phyloP scores from a whole-genome alignment of 2,113 vertebrate genomes.

The Plecotus auritus region DNA sequence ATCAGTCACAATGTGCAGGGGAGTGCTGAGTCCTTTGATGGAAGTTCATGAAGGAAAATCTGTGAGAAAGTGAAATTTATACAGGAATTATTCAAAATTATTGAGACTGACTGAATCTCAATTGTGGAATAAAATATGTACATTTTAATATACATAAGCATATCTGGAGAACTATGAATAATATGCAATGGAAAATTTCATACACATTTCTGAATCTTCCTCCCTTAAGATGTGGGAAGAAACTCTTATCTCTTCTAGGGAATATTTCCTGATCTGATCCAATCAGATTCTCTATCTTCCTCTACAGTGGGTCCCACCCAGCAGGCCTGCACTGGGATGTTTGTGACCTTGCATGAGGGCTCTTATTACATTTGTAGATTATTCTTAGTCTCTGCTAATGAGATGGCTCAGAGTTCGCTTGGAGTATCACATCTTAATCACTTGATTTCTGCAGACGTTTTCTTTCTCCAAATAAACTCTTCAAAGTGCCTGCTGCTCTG shows the following conservation, averaged over 20 bases:
- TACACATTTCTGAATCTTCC: background rate
- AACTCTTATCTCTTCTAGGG: background rate
- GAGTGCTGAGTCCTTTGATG: background rate
- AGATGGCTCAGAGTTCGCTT: conserved; percentile 68
- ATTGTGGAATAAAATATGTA: background rate
- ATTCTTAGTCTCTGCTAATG: conserved; percentile 73
- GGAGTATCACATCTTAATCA: conserved; percentile 73
- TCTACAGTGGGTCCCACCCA: background rate
- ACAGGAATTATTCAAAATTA: background rate
- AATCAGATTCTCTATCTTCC: background rate
- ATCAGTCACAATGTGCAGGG: background rate
- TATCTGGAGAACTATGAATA: background rate
- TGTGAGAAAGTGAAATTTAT: background rate
- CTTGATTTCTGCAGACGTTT: conserved; percentile 72
- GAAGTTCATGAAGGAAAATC: background rate
- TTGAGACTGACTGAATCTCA: background rate
- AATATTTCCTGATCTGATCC: background rate
- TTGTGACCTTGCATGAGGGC: conserved; percentile 51
- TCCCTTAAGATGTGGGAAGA: background rate
- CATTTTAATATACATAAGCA: background rate
- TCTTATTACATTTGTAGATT: conserved; percentile 69
- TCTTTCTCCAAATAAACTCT: conserved; percentile 70
- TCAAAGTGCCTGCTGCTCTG: conserved; percentile 63
- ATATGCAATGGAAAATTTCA: background rate
- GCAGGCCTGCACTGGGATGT: conserved; percentile 1